Conservation (phyloP, 2,888 invertebrate genomes). For the Caenorhabditis japonica region DNA sequence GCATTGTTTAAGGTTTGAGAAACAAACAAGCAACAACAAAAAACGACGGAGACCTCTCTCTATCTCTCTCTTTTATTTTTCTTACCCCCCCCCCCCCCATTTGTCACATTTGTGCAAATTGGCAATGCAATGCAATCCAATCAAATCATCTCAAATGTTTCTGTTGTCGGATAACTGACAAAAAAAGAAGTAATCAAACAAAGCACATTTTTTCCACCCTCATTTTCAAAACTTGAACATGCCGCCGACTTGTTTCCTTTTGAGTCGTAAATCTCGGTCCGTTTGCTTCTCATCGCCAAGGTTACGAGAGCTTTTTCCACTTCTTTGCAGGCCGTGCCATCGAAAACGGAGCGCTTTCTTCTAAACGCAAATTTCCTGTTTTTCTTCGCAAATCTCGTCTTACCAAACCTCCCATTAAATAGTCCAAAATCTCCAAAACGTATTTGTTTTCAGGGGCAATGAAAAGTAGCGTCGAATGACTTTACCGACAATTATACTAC, state of each 20-base stretch:
- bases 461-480: constrained; percentile 51
- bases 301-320: constrained; percentile 22
- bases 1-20: too few relatives aligned
- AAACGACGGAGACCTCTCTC: too few relatives aligned
- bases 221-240: constrained; percentile 3
- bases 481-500: constrained; percentile 26
- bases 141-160: constrained; percentile 26
- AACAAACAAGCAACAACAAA: too few relatives aligned
- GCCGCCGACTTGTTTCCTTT: not conserved
- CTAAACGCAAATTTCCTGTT: constrained; percentile 27
- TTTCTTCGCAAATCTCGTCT: not conserved
- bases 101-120: not conserved
- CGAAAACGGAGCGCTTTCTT: not conserved
- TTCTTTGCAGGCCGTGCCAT: too few relatives aligned
- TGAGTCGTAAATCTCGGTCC: not conserved
- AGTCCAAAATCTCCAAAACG: not conserved
- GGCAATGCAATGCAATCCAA: constrained; percentile 21
- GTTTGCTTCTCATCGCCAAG: constrained; percentile 12
- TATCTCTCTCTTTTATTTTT: not conserved
- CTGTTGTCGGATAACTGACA: not conserved
- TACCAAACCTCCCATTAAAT: not conserved
- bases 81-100: not conserved
- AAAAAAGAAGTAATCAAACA: not conserved
- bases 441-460: constrained; percentile 37
- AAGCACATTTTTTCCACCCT: constrained; percentile 1